These are phyloP conservation scores for Empidonax traillii DNA, from an alignment of 2,113 vertebrate genomes.

Conservation along the genomic window DNA sequence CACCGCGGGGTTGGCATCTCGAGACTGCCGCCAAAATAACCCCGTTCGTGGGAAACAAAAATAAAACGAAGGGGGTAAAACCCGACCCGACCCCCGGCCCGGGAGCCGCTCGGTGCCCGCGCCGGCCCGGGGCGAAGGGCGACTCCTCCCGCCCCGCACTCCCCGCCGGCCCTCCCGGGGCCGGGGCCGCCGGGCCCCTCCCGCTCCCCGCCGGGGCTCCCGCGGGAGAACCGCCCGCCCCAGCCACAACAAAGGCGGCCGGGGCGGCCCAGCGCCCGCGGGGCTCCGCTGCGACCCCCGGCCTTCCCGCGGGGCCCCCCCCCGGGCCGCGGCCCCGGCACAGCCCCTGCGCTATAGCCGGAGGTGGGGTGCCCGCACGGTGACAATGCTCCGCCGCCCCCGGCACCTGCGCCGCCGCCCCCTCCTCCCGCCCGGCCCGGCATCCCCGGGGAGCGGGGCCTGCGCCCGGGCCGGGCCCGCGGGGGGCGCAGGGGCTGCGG, in stretches of 20 bases:
- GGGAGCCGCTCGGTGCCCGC: too few relatives aligned
- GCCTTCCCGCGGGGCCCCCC: not conserved
- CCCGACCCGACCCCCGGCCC: not conserved
- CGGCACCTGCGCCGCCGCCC: not conserved
- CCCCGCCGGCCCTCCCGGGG: not conserved
- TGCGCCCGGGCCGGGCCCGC: not conserved
- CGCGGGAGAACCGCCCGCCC: not conserved
- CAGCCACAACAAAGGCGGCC: conserved; percentile 33
- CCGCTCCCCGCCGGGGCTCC: not conserved
- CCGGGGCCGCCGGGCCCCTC: not conserved
- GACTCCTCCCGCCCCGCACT: not conserved
- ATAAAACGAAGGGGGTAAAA: not conserved
- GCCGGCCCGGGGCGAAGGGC: too few relatives aligned
- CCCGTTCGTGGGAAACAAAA: not conserved
- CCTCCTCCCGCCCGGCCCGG: not conserved
- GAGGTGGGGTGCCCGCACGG: not conserved
- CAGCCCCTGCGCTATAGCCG: not conserved
- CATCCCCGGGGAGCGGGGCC: not conserved
- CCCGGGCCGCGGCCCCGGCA: not conserved
- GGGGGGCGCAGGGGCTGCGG: too few relatives aligned
- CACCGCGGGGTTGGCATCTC: not conserved
- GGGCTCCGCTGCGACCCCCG: not conserved
- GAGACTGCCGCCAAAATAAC: not conserved
- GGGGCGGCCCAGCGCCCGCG: not conserved
- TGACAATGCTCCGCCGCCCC: not conserved